A percentile compares a stretch with the other conserved stretches of the same genome.
phyloP scores from a whole-genome alignment of 2,888 invertebrate genomes.

The Scotopteryx bipunctaria region DNA sequence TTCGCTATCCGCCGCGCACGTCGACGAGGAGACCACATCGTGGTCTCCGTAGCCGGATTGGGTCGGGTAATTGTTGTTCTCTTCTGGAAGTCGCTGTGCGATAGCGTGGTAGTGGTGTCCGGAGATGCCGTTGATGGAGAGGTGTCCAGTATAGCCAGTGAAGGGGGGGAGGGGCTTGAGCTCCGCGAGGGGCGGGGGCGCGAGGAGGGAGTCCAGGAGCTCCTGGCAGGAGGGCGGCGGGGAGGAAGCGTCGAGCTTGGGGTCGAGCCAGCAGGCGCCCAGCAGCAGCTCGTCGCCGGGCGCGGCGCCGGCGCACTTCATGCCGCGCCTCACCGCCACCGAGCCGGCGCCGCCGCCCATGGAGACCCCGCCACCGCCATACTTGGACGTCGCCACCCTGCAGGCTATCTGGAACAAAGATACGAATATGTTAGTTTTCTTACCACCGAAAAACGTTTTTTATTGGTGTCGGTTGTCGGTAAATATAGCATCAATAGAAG shows the following conservation, averaged over 20 bases:
- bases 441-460: background rate
- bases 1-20: conserved; percentile 86
- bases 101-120: conserved; percentile 95
- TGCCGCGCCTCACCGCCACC: conserved; percentile 79
- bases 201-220: conserved; percentile 87
- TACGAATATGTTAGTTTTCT: conserved; percentile 23
- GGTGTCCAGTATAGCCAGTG: conserved; percentile 92
- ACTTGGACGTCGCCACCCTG: conserved; percentile 82
- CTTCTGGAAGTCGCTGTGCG: conserved; percentile 89
- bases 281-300: conserved; percentile 86
- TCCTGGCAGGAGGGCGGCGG: conserved; percentile 82
- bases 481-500: too few relatives aligned
- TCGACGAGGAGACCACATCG: conserved; percentile 89
- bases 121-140: conserved; percentile 94
- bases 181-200: conserved; percentile 89
- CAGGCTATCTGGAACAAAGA: conserved; percentile 68
- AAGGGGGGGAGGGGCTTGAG: conserved; percentile 92
- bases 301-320: conserved; percentile 82
- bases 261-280: conserved; percentile 89
- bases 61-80: conserved; percentile 87
- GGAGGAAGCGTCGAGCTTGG: conserved; percentile 76
- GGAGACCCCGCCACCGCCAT: conserved; percentile 77
- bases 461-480: too few relatives aligned
- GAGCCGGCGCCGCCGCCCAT: conserved; percentile 67
- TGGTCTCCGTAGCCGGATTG: conserved; percentile 86